phyloP scores from a whole-genome alignment of 2,888 invertebrate species.

The Xestia c-nigrum region DNA sequence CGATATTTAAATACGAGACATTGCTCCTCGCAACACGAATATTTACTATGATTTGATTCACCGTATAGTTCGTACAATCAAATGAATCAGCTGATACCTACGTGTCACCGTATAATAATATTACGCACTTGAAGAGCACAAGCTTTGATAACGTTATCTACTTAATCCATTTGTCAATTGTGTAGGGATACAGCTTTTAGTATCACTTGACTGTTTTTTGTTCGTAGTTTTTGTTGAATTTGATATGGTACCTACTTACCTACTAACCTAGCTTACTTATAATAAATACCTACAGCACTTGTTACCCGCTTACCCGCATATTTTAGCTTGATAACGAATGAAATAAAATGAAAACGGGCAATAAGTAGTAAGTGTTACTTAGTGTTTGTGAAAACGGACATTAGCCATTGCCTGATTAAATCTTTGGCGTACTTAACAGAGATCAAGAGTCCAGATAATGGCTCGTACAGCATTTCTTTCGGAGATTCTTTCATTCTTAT shows the following conservation, averaged over 20 bases:
- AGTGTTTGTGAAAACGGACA: too few relatives aligned
- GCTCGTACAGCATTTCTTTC: too few relatives aligned
- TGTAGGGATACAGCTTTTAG: constrained; percentile 59
- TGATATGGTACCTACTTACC: background rate
- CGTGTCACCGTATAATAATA: constrained; percentile 47
- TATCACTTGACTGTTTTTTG: constrained; percentile 24
- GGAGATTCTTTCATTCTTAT: too few relatives aligned
- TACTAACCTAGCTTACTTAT: background rate
- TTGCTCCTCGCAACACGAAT: background rate
- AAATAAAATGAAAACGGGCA: too few relatives aligned
- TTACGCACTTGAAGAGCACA: constrained; percentile 28
- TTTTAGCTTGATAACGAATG: too few relatives aligned
- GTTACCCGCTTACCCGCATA: too few relatives aligned
- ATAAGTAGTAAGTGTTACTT: too few relatives aligned
- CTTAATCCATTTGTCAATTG: constrained; percentile 63
- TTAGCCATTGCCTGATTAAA: too few relatives aligned
- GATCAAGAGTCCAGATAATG: too few relatives aligned
- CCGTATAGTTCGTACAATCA: constrained; percentile 56
- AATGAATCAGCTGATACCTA: constrained; percentile 58
- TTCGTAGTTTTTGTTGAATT: background rate
- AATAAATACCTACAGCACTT: background rate
- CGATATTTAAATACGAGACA: background rate
- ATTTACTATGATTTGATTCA: background rate
- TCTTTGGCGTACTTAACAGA: too few relatives aligned
- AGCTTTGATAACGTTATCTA: constrained; percentile 64